A percentile compares a stretch with the other conserved stretches of the same genome.
These are phyloP conservation scores for Noctua janthe DNA, from an alignment of 2,888 invertebrate species.

Conservation along the genomic window DNA sequence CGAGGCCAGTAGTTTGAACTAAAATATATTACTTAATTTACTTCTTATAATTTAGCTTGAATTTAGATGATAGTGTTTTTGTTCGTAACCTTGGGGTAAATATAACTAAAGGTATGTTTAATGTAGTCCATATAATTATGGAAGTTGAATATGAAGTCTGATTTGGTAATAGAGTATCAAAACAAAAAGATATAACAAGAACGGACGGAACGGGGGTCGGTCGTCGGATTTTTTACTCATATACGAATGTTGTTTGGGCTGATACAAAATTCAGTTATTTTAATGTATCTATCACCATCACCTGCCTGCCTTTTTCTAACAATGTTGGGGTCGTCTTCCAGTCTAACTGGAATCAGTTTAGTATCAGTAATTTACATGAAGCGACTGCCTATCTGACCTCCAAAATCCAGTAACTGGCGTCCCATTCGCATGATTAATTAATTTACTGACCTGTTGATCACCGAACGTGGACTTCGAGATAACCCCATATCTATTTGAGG, in stretches of 20 bases:
- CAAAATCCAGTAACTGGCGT: not conserved
- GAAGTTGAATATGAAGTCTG: not conserved
- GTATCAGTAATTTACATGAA: not conserved
- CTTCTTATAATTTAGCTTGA: constrained; percentile 28
- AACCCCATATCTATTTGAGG: not conserved
- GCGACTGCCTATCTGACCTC: not conserved
- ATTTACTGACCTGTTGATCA: not conserved
- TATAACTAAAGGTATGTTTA: not conserved
- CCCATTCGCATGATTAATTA: not conserved
- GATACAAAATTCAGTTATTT: not conserved
- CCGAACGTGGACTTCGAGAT: not conserved
- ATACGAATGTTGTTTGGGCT: not conserved
- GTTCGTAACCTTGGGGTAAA: constrained; percentile 26
- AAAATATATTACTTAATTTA: constrained; percentile 50
- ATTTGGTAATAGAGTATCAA: not conserved
- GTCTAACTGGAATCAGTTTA: not conserved
- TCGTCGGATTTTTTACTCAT: not conserved
- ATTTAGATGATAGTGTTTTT: constrained; percentile 23
- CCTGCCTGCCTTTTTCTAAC: not conserved
- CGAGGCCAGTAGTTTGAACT: constrained; percentile 34
- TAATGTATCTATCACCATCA: not conserved
- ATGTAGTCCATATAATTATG: constrained; percentile 3
- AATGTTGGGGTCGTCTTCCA: not conserved
- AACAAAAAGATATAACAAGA: not conserved
- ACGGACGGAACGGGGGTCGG: no score